These are phyloP conservation scores for Pseudomyrmex flavicornis DNA, from an alignment of 1,140 invertebrate genomes.

Conservation along the genomic window DNA sequence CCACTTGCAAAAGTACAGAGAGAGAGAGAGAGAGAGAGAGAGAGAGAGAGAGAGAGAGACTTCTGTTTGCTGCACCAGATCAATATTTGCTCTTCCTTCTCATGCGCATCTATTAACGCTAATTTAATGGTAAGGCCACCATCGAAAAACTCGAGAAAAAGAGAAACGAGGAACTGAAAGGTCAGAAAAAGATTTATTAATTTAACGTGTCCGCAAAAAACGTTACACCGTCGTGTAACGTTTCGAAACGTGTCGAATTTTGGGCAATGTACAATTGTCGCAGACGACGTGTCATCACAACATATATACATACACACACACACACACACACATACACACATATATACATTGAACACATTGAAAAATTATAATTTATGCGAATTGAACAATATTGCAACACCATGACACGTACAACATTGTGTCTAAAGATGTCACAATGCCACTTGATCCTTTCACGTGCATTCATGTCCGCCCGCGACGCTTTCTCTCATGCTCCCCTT, in stretches of 20 bases:
- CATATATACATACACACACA: not conserved
- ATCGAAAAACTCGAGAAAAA: not conserved
- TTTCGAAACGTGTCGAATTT: too few species aligned
- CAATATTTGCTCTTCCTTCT: slow-evolving; percentile 38
- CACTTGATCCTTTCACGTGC: slow-evolving; percentile 68
- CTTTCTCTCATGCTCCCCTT: slow-evolving; percentile 4
- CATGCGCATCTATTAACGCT: slow-evolving; percentile 20
- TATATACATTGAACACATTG: not conserved
- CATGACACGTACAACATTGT: slow-evolving; percentile 11
- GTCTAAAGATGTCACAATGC: slow-evolving; percentile 50
- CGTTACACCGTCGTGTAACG: too few species aligned
- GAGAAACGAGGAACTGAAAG: not conserved
- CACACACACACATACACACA: not conserved
- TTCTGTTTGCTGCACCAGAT: slow-evolving; percentile 29
- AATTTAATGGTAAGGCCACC: slow-evolving; percentile 26
- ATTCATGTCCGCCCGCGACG: slow-evolving; percentile 1
- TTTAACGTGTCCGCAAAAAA: not conserved
- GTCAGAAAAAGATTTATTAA: not conserved
- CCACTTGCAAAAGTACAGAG: slow-evolving; percentile 13
- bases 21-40: too few species aligned
- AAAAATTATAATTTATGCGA: not conserved
- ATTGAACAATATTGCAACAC: slow-evolving; percentile 1
- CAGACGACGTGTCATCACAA: not conserved
- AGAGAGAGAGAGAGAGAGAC: too few species aligned
- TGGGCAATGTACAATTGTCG: not conserved